phyloP scores from a whole-genome alignment of 2,797 vertebrate genomes.

The Fistularia commersonii region DNA sequence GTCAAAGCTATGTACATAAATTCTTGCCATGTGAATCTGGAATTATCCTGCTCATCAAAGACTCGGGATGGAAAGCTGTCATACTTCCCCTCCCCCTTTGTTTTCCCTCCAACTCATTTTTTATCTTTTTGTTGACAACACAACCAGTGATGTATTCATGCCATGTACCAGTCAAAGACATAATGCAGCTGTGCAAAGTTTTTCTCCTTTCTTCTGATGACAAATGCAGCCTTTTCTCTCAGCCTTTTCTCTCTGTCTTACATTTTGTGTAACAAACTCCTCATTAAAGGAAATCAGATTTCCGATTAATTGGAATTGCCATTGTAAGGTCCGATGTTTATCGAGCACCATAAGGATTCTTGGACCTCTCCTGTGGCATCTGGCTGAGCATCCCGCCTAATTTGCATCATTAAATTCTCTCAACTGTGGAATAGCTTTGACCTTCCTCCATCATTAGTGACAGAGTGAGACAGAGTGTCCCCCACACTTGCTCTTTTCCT shows the following conservation, averaged over 20 bases:
- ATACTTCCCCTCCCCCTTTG: conserved; percentile 40
- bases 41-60: conserved; percentile 57
- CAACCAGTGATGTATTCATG: conserved; percentile 41
- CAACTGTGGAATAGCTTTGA: conserved; percentile 60
- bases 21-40: conserved; percentile 38
- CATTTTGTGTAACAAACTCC: too few relatives aligned
- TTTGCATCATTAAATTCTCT: conserved; percentile 68
- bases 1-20: conserved; percentile 46
- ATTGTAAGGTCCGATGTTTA: background rate
- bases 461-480: conserved; percentile 34
- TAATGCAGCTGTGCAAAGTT: conserved; percentile 17
- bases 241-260: too few relatives aligned
- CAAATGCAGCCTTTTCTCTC: conserved; percentile 36
- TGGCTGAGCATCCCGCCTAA: conserved; percentile 44
- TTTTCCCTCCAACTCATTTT: conserved; percentile 38
- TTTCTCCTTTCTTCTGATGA: conserved; percentile 13
- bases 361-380: conserved; percentile 32
- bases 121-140: conserved; percentile 43
- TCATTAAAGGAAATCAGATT: too few relatives aligned
- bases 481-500: conserved; percentile 5
- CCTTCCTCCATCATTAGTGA: conserved; percentile 66
- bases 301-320: too few relatives aligned
- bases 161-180: conserved; percentile 22
- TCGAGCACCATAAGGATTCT: conserved; percentile 29
- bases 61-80: conserved; percentile 51